Base-by-base conservation (phyloP, 2,113 vertebrate genomes). In the Sphaerodactylus townsendi region DNA sequence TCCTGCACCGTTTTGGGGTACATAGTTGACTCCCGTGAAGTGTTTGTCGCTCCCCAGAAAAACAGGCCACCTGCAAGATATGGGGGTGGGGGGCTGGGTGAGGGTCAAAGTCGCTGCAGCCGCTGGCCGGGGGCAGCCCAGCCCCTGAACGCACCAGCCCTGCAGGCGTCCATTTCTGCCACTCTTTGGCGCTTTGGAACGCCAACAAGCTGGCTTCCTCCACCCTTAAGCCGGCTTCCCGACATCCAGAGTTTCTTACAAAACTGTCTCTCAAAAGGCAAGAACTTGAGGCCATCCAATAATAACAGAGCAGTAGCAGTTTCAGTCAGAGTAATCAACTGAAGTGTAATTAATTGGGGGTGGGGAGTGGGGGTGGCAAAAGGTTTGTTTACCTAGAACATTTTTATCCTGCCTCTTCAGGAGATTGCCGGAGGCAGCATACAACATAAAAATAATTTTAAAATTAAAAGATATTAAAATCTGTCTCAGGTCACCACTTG, bases 11-110 rank as follows among this genome's bases (percentile, higher is more conserved):
- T 90, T 93, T 99, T 99, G 41, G 98, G 98, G 79, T 99, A 99
- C 98, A 99, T 99, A 62, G 98, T 99, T 0, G 98, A 99, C 65
- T 99, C 98, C 14, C 98, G 97, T 15, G 98, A 98, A 0, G 98
- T 99, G 92, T 99, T 99, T 50, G 98, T 99, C 39, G 98, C 98
- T 0, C 98, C 98, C 99, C 99, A 99, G 93, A 99, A 99, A 86
- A 98, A 99, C 83, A 99, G 93, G 0, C 97, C 98, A 0, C 99
- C 99, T 99, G 88, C 3, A 72, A 65, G 77, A 19, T n/a, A 82
- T 0, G 41, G 11, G 10, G 0, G 0, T 13, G 13, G 44, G 41
- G 10, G 6, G 15, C 10, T 15, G 15, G 50, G 30, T 13, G n/a
- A n/a, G n/a, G n/a, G n/a, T 71, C 28, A 7, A 23, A 3, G 41